These are phyloP conservation scores for Leptodactylus fallax DNA, from an alignment of 2,797 vertebrate genomes.

Conservation along the genomic window DNA sequence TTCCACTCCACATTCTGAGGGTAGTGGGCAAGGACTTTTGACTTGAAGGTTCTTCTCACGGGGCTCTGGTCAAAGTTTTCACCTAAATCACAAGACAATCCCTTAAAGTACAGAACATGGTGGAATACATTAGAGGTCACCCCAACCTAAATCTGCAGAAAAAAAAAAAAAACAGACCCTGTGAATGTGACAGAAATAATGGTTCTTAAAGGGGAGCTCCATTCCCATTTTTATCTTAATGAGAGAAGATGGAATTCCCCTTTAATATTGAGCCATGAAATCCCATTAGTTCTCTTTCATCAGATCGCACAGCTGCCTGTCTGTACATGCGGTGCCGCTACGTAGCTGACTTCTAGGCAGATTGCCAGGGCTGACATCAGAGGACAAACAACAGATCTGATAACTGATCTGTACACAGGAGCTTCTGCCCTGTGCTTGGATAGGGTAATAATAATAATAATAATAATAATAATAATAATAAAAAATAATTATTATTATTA, in stretches of 20 bases:
- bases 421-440: neutral
- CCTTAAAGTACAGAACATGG: neutral
- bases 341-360: neutral
- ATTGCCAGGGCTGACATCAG: constrained; percentile 17
- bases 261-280: neutral
- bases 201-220: neutral
- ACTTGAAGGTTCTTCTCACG: constrained; percentile 93
- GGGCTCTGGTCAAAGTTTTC: constrained; percentile 97
- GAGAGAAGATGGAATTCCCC: neutral
- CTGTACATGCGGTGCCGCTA: neutral
- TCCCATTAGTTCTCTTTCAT: neutral
- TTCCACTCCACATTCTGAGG: constrained; percentile 94
- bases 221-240: neutral
- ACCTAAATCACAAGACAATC: constrained; percentile 74
- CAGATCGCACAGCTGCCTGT: neutral
- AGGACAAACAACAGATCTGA: neutral
- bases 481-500: neutral
- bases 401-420: neutral
- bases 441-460: neutral
- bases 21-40: constrained; percentile 93
- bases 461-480: neutral
- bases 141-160: neutral
- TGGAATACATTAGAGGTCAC: neutral
- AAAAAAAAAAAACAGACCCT: neutral
- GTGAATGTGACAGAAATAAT: neutral